Evolutionary conservation across 2,888 invertebrate species (phyloP), one percentile per base, ranked within the genome.

Genomic region (Phaedon cochleariae): DNA sequence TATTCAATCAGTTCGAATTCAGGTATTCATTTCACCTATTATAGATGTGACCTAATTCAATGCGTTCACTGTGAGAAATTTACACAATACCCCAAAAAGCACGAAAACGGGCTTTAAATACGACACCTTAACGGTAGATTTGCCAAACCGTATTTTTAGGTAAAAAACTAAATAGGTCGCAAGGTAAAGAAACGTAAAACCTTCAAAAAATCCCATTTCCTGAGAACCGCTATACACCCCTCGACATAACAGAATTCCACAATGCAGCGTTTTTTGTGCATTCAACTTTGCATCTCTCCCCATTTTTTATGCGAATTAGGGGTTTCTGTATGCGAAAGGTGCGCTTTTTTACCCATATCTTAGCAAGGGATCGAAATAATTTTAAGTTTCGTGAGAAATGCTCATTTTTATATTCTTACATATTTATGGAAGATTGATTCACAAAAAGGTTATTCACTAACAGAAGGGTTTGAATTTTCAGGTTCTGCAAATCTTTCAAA

Each of bases 141-240:
- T 45, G 46, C 26, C 72, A 74, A 76, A 73, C 69, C 74, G 72
- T 72, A 71, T 75, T 76, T 77, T 77, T 69, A 64, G 66, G 72
- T 72, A 74, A 72, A 74, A 74, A 74, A 75, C 64, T 67, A 77
- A 76, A 74, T 78, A 77, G 77, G 77, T 76, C 77, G 76, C 73
- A 74, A 74, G 76, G 77, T 76, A 64, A 37, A 61, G 61, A 69
- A 67, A 71, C 65, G 64, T 68, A 70, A 70, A 72, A 70, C 65
- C 59, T 64, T 62, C 61, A 62, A 71, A 70, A 71, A 75, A 75
- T 71, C 71, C 67, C 73, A 73, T 76, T 74, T 76, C 76, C 73
- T 76, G 76, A 74, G 76, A 76, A 76, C 66, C 60, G 41, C 49
- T 52, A n/a, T n/a, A 34, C 59, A 57, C 62, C 62, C 65, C 70